Evolutionary conservation across 2,797 vertebrate species (phyloP).

Genomic region (Eidolon dupreanum): DNA sequence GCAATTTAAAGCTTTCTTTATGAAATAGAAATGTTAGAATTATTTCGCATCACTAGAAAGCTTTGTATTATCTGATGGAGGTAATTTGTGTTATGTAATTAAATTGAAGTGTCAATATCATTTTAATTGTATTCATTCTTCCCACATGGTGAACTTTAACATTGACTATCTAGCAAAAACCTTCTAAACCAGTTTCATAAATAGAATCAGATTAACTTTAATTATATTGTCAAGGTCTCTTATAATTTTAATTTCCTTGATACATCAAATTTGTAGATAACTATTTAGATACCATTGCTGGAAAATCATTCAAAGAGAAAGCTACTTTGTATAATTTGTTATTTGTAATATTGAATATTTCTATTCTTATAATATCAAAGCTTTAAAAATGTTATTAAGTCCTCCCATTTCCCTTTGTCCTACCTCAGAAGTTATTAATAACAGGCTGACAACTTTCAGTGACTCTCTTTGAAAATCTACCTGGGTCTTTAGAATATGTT

Average conservation of each 20-base stretch:
- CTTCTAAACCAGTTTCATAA: conserved; percentile 55
- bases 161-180: conserved; percentile 42
- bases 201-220: conserved; percentile 70
- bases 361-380: not conserved
- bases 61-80: conserved; percentile 59
- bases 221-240: conserved; percentile 58
- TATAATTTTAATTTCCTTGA: conserved; percentile 68
- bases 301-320: conserved; percentile 18
- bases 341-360: not conserved
- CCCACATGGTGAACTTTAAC: conserved; percentile 50
- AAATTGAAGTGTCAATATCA: conserved; percentile 64
- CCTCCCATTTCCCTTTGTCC: not conserved
- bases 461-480: not conserved
- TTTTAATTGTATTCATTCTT: conserved; percentile 70
- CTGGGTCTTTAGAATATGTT: not conserved
- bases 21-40: not conserved
- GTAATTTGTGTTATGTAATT: conserved; percentile 64
- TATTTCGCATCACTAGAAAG: conserved; percentile 24
- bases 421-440: not conserved
- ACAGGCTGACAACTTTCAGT: not conserved
- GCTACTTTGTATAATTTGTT: not conserved
- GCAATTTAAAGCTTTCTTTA: not conserved
- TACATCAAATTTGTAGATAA: conserved; percentile 46
- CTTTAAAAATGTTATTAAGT: not conserved
- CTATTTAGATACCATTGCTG: conserved; percentile 35